phyloP scores from a whole-genome alignment of 2,888 invertebrate genomes.

The Himalopsyche japonica region DNA sequence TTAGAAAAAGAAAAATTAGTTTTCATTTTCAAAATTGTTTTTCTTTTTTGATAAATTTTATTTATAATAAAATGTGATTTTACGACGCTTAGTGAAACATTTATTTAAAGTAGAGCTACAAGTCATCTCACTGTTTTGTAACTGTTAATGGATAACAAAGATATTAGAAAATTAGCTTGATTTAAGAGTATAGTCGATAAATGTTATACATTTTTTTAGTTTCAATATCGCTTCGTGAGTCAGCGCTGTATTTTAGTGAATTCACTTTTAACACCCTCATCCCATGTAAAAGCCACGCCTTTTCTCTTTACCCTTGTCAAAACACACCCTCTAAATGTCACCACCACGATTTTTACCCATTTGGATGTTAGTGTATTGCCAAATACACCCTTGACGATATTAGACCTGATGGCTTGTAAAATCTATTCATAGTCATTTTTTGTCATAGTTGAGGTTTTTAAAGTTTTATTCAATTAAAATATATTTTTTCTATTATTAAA shows the following conservation, averaged over 20 bases:
- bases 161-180: too few species aligned
- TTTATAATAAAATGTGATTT: too few species aligned
- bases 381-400: background rate
- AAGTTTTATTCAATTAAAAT: background rate
- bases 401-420: background rate
- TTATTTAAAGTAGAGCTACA: too few species aligned
- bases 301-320: constrained; percentile 28
- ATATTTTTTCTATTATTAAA: too few species aligned
- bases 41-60: too few species aligned
- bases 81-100: too few species aligned
- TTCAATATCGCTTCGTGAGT: background rate
- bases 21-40: too few species aligned
- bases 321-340: constrained; percentile 29
- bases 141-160: too few species aligned
- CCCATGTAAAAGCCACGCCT: background rate
- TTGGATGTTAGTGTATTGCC: constrained; percentile 6
- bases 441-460: background rate
- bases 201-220: too few species aligned
- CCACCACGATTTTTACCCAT: constrained; percentile 26
- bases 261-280: background rate
- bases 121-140: too few species aligned
- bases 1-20: too few species aligned
- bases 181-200: too few species aligned
- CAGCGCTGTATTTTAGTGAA: background rate
- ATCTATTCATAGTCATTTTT: background rate